Conservation (phyloP, 53 echinoderm and acorn worm species). For the Antedon mediterranea region DNA sequence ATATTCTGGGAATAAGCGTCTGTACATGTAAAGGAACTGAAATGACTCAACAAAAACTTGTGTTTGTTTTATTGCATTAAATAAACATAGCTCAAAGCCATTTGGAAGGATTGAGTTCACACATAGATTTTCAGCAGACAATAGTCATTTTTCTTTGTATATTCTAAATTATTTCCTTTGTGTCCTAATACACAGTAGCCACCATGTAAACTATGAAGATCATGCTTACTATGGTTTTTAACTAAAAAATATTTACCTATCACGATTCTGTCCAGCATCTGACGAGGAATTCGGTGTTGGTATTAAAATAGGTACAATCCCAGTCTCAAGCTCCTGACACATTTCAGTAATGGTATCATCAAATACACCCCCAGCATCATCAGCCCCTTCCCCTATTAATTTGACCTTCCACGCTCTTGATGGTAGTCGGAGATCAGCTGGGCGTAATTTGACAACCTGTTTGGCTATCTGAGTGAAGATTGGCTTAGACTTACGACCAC, state of each 20-base stretch:
- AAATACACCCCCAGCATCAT: slow-evolving; percentile 97
- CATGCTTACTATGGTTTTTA: not conserved
- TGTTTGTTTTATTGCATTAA: no score
- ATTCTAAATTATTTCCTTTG: no score
- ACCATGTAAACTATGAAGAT: not conserved
- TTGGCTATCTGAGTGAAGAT: slow-evolving; percentile 98
- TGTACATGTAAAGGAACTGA: no score
- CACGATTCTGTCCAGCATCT: slow-evolving; percentile 88
- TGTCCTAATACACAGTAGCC: no score
- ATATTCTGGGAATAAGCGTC: no score
- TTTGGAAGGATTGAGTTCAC: no score
- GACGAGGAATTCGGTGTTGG: slow-evolving; percentile 80
- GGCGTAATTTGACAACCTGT: slow-evolving; percentile 83
- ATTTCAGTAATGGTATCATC: slow-evolving; percentile 99
- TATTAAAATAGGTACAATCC: slow-evolving; percentile 69
- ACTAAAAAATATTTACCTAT: slow-evolving; percentile 36
- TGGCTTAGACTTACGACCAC: slow-evolving; percentile 92
- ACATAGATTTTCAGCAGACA: no score
- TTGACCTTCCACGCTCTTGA: slow-evolving; percentile 99
- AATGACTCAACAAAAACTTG: no score
- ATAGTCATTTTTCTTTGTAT: no score
- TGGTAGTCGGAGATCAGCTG: slow-evolving; percentile 74
- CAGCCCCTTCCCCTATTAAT: slow-evolving; percentile 93
- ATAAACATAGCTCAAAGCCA: no score
- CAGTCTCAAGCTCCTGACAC: slow-evolving; percentile 95